phyloP scores from a whole-genome alignment of 2,113 vertebrate species.

The Cathartes aura region DNA sequence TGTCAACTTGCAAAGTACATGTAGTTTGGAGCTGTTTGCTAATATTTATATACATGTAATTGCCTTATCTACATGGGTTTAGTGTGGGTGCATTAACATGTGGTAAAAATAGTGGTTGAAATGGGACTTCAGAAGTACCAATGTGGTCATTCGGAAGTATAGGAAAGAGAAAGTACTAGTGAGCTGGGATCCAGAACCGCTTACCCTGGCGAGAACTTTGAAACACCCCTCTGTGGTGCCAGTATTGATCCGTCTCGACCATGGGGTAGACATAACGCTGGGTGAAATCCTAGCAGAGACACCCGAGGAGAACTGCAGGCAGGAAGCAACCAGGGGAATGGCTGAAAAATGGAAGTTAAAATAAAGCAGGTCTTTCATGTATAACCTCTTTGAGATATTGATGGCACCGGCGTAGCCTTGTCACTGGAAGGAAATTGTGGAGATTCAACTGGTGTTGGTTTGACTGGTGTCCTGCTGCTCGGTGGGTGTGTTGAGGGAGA shows the following conservation, averaged over 20 bases:
- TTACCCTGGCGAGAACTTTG: neutral
- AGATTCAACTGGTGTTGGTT: neutral
- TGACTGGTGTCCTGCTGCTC: neutral
- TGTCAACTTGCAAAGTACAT: neutral
- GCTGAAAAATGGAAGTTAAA: neutral
- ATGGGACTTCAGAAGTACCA: neutral
- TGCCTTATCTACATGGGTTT: neutral
- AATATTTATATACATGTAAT: neutral
- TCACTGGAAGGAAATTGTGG: neutral
- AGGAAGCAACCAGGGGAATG: neutral
- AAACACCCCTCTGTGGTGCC: neutral
- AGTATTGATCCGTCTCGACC: accelerated
- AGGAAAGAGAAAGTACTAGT: neutral
- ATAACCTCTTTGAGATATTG: neutral
- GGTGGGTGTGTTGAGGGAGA: neutral
- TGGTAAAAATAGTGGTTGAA: neutral
- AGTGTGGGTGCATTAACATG: neutral
- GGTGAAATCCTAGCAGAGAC: neutral
- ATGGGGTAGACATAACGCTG: accelerated
- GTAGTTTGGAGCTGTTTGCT: neutral
- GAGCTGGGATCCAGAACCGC: neutral
- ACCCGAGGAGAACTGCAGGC: neutral
- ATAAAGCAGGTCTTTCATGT: neutral
- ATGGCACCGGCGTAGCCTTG: neutral
- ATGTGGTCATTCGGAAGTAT: neutral